Evolutionary conservation across 2,888 invertebrate genomes (phyloP).

Genomic region (Zeuzera pyrina): DNA sequence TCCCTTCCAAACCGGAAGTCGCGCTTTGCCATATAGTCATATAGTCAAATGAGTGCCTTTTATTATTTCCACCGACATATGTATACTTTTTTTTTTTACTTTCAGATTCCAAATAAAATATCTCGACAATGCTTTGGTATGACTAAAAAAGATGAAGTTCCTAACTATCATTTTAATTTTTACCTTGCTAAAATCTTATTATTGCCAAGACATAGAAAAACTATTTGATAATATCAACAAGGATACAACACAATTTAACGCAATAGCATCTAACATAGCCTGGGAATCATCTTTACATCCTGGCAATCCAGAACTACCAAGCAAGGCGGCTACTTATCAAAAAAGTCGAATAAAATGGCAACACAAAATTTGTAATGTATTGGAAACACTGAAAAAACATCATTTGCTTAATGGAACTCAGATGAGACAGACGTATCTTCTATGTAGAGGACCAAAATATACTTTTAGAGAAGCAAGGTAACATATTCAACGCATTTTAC

Average conservation of each 20-base stretch:
- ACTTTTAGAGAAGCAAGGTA: conserved; percentile 70
- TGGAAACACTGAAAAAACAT: conserved; percentile 26
- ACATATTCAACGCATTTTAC: conserved; percentile 5
- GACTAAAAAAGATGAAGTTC: conserved; percentile 2
- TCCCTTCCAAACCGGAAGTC: no score
- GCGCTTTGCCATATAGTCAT: no score
- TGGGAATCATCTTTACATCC: conserved; percentile 51
- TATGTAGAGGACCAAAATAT: conserved; percentile 77
- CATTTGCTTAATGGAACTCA: conserved; percentile 44
- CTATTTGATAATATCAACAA: conserved; percentile 43
- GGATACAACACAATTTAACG: conserved; percentile 36
- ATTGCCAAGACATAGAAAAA: conserved; percentile 22
- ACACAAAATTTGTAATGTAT: conserved; percentile 29
- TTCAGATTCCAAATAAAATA: neutral
- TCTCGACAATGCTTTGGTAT: neutral
- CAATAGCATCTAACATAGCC: conserved; percentile 41
- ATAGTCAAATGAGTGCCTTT: neutral
- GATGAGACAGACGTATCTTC: conserved; percentile 67
- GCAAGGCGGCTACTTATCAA: conserved; percentile 32
- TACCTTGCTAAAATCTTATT: conserved; percentile 14
- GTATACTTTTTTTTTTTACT: neutral
- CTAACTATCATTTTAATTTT: conserved; percentile 3
- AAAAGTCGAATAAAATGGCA: conserved; percentile 41
- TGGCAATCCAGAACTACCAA: conserved; percentile 26
- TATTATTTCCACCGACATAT: neutral